Conservation (phyloP, 2,888 invertebrate genomes). For the Orthosia gracilis region DNA sequence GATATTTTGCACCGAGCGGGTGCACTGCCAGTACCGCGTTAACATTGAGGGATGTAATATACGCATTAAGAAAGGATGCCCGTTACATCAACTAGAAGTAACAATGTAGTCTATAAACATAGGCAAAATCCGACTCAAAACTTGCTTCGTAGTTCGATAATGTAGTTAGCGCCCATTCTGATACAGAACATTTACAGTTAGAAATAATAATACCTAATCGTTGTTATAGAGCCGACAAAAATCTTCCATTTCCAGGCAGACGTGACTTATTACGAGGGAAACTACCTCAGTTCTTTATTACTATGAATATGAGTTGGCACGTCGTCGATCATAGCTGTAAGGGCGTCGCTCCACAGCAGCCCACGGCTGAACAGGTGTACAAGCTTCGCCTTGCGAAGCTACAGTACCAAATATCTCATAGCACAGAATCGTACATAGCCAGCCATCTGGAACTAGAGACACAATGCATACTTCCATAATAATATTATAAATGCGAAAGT, state of each 20-base stretch:
- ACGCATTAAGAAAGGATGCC: not conserved
- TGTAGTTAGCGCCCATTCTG: not conserved
- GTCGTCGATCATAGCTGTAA: constrained; percentile 32
- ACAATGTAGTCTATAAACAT: not conserved
- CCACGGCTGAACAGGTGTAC: not conserved
- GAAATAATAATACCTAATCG: not conserved
- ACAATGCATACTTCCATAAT: too few species aligned
- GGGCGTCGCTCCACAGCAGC: not conserved
- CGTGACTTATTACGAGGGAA: constrained; percentile 23
- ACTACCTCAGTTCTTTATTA: constrained; percentile 15
- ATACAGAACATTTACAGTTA: not conserved
- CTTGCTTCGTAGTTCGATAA: not conserved
- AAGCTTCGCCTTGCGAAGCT: not conserved
- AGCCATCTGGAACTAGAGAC: too few species aligned
- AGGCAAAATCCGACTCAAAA: not conserved
- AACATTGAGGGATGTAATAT: too few species aligned
- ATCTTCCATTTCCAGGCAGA: constrained; percentile 1
- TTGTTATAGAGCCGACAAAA: constrained; percentile 6
- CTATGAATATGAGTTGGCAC: constrained; percentile 37
- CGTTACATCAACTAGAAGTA: not conserved
- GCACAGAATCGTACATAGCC: too few species aligned
- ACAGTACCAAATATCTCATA: too few species aligned
- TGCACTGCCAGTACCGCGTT: too few species aligned
- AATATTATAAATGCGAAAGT: too few species aligned
- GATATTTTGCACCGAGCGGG: too few species aligned